Percentiles rank a stretch among this genome's conserved stretches.
phyloP scores from a whole-genome alignment of 2,888 invertebrate genomes.

The Pomacea canaliculata region DNA sequence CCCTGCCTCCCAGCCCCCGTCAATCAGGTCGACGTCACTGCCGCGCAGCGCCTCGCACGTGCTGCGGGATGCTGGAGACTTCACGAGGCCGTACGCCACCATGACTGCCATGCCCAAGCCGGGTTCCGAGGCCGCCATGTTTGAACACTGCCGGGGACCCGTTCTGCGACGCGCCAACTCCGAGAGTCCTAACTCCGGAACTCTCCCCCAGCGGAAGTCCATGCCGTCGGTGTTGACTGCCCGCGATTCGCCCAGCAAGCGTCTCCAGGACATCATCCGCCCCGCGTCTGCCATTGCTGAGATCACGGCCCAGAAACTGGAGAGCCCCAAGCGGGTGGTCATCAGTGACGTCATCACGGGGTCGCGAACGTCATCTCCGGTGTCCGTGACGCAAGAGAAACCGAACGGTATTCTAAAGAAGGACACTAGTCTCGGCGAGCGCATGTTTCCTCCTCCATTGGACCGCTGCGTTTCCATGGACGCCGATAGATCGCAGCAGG shows the following conservation, averaged over 20 bases:
- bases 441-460: neutral
- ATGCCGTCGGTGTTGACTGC: slow-evolving; percentile 35
- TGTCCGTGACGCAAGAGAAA: slow-evolving; percentile 28
- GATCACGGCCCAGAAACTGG: slow-evolving; percentile 34
- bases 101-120: slow-evolving; percentile 37
- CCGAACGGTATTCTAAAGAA: slow-evolving; percentile 36
- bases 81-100: slow-evolving; percentile 34
- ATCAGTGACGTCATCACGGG: slow-evolving; percentile 34
- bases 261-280: slow-evolving; percentile 30
- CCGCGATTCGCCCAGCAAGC: slow-evolving; percentile 27
- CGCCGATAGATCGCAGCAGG: slow-evolving; percentile 12
- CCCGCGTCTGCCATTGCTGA: slow-evolving; percentile 44
- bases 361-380: slow-evolving; percentile 25
- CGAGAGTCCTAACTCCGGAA: slow-evolving; percentile 6
- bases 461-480: slow-evolving; percentile 13
- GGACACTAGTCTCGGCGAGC: slow-evolving; percentile 26
- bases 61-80: slow-evolving; percentile 19
- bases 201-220: slow-evolving; percentile 33
- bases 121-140: slow-evolving; percentile 46
- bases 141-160: slow-evolving; percentile 39
- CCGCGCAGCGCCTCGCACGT: slow-evolving; percentile 55
- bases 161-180: slow-evolving; percentile 17
- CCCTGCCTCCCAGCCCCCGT: slow-evolving; percentile 18
- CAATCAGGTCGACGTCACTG: slow-evolving; percentile 77
- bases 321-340: slow-evolving; percentile 34